Conservation (phyloP, 1,140 invertebrate genomes). For the Drosophila elegans region DNA sequence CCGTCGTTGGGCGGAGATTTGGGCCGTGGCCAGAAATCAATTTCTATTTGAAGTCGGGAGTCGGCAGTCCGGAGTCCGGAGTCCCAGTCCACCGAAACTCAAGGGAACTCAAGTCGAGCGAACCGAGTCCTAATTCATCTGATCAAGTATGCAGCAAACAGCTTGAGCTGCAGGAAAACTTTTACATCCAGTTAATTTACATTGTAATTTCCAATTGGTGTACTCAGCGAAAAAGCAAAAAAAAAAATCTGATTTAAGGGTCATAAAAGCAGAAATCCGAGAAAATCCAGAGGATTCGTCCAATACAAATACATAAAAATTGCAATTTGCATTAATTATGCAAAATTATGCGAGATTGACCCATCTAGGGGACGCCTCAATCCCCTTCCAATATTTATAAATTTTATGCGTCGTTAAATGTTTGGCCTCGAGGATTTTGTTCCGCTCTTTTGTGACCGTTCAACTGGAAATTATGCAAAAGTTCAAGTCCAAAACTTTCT, state of each 20-base stretch:
- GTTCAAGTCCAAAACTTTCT: slow-evolving; percentile 57
- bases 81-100: slow-evolving; percentile 9
- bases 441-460: slow-evolving; percentile 46
- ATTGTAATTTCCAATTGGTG: slow-evolving; percentile 62
- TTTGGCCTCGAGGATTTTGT: slow-evolving; percentile 41
- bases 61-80: slow-evolving; percentile 5
- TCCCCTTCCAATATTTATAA: slow-evolving; percentile 51
- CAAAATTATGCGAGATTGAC: slow-evolving; percentile 53
- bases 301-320: slow-evolving; percentile 57
- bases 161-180: slow-evolving; percentile 44
- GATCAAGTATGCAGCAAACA: slow-evolving; percentile 43
- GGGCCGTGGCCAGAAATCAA: slow-evolving; percentile 40
- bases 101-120: slow-evolving; percentile 16
- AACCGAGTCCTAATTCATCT: slow-evolving; percentile 49
- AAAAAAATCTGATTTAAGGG: slow-evolving; percentile 13
- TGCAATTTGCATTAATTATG: slow-evolving; percentile 71
- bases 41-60: slow-evolving; percentile 24
- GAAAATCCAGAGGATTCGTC: slow-evolving; percentile 30
- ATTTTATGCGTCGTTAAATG: slow-evolving; percentile 74
- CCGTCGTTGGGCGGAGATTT: slow-evolving; percentile 16
- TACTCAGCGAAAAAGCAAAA: slow-evolving; percentile 23
- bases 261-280: slow-evolving; percentile 21
- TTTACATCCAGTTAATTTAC: slow-evolving; percentile 62
- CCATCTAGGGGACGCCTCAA: slow-evolving; percentile 11
- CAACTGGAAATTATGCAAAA: slow-evolving; percentile 71